phyloP scores from a whole-genome alignment of 2,797 vertebrate genomes.

The Falco biarmicus region DNA sequence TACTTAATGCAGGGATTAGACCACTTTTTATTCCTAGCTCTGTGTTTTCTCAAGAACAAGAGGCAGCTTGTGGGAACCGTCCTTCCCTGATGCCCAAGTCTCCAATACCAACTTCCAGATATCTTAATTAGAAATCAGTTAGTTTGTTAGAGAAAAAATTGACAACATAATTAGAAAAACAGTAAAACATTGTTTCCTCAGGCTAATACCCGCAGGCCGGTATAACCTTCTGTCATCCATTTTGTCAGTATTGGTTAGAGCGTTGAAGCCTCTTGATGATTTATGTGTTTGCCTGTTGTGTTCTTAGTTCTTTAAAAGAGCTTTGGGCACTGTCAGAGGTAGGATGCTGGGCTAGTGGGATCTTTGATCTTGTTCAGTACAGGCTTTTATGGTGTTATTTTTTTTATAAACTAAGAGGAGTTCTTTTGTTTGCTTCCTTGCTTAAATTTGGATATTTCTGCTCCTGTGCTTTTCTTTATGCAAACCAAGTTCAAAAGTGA shows the following conservation, averaged over 20 bases:
- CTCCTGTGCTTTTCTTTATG: not conserved
- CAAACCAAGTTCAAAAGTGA: not conserved
- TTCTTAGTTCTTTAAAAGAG: not conserved
- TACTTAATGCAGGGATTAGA: not conserved
- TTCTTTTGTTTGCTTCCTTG: not conserved
- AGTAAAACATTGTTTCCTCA: conserved; percentile 33
- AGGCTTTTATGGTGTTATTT: not conserved
- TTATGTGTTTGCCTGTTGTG: conserved; percentile 9
- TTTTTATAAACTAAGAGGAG: not conserved
- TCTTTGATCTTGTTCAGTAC: not conserved
- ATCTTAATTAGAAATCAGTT: conserved; percentile 29
- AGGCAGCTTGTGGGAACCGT: not conserved
- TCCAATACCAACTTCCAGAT: not conserved
- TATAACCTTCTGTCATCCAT: conserved; percentile 32
- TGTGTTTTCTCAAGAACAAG: not conserved
- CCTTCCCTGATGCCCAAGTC: not conserved
- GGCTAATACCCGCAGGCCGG: not conserved
- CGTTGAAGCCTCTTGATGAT: not conserved
- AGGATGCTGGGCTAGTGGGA: not conserved
- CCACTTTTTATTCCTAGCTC: not conserved
- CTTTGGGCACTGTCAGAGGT: not conserved
- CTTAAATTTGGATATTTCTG: not conserved
- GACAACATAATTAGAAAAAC: conserved; percentile 27
- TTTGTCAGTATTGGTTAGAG: conserved; percentile 11
- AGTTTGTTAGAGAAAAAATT: not conserved